Evolutionary conservation across 2,888 invertebrate genomes (phyloP).

Genomic region (Phyllotreta cruciferae): DNA sequence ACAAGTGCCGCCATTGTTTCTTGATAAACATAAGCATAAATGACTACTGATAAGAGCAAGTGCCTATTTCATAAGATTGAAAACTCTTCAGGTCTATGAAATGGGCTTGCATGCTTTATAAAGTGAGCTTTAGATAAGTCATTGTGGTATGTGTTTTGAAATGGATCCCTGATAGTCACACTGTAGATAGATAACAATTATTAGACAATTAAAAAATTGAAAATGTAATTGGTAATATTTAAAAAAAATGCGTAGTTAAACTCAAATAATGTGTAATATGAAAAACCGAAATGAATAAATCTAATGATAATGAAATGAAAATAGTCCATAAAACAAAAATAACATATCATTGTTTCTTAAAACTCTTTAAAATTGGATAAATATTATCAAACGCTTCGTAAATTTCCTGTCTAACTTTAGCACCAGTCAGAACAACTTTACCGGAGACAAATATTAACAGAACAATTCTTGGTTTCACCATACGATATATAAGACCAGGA

Average conservation of each 20-base stretch:
- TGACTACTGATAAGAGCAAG: too few relatives aligned
- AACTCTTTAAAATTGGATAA: conserved; percentile 79
- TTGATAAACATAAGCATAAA: too few relatives aligned
- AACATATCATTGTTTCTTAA: conserved; percentile 51
- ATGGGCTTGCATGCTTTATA: too few relatives aligned
- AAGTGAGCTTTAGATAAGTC: too few relatives aligned
- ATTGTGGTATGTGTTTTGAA: too few relatives aligned
- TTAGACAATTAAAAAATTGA: conserved; percentile 3
- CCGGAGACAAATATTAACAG: conserved; percentile 85
- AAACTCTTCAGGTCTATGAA: too few relatives aligned
- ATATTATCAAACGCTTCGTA: conserved; percentile 81
- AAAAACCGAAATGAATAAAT: neutral
- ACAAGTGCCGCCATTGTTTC: too few relatives aligned
- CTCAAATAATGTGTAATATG: neutral
- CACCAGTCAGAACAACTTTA: conserved; percentile 83
- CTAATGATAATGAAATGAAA: neutral
- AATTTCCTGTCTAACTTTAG: conserved; percentile 76
- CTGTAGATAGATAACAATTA: too few relatives aligned
- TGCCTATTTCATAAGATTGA: too few relatives aligned
- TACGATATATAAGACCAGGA: conserved; percentile 83
- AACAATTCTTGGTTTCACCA: conserved; percentile 83
- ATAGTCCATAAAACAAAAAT: neutral
- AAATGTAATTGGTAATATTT: neutral
- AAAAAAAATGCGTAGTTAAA: conserved; percentile 3
- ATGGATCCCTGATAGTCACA: too few relatives aligned